Base-by-base conservation (phyloP, 1,140 invertebrate species). In the Lasioglossum baleicum region DNA sequence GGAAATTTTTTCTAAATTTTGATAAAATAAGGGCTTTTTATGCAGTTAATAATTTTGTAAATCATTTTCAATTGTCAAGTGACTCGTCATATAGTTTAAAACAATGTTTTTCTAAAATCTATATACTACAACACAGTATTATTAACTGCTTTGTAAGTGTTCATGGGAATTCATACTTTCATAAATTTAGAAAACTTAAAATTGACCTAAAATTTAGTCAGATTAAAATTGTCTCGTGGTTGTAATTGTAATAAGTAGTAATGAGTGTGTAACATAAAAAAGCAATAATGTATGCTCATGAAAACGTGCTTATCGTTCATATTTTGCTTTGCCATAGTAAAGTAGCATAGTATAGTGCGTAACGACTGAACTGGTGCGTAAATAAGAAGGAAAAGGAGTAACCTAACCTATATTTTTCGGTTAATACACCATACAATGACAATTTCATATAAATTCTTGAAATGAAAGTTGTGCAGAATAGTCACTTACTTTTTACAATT, bases 401-500 rank as follows among this genome's bases (percentile, higher is more conserved):
- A 78, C n/a, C 3, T 78, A 78, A 78, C 75, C 75, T 78, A 22
- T 72, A 40, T 10, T 20, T 78, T 4, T 31, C 44, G n/a, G 10
- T 53, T 40, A n/a, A 58, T 58, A n/a, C 13, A 13, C 15, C 42
- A 53, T 26, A 20, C 44, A 40, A 17, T 51, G 22, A 10, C 17
- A 53, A 20, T 51, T 48, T 26, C 35, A 63, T 31, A 6, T 61
- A 42, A 15, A 56, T 13, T 72, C 7, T 15, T 53, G 51, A 53
- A 7, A 60, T 65, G 35, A 72, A 20, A 13, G n/a, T 20, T 26
- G 40, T 26, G 35, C 15, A 11, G 35, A 13, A 0, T 48, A 58
- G 17, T 60, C 5, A 76, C 76, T 83, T 20, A 84, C 81, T 71
- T 67, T 68, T 75, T 44, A 72, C 31, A 53, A 64, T 17, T 7